Evolutionary conservation across 1,140 invertebrate species (phyloP).

Genomic region (Cryptotermes secundus): DNA sequence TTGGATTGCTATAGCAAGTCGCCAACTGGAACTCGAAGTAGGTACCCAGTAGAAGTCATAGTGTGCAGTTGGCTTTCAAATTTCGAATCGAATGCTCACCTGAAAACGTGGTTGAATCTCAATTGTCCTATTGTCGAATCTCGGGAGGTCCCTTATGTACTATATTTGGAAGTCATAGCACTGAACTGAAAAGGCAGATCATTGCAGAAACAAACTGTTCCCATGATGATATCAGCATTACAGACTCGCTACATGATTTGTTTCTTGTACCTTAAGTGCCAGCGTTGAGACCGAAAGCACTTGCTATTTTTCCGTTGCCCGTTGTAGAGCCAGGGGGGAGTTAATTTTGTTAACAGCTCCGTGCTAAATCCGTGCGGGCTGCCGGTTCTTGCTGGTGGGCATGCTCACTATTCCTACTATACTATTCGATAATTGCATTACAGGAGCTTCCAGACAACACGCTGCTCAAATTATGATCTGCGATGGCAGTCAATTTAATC

Average conservation of each 20-base stretch:
- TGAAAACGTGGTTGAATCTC: no score
- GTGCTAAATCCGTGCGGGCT: neutral
- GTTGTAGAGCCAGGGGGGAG: neutral
- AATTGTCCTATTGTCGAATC: no score
- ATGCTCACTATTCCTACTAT: neutral
- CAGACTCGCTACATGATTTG: neutral
- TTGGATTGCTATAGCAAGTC: no score
- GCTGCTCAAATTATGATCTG: slow-evolving; percentile 1
- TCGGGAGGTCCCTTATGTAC: no score
- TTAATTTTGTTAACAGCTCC: slow-evolving; percentile 6
- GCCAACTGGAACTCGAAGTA: no score
- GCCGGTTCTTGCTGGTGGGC: neutral
- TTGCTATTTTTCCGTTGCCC: neutral
- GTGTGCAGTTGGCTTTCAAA: no score
- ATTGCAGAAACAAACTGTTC: neutral
- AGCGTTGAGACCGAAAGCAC: neutral
- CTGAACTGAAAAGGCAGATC: no score
- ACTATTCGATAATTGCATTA: slow-evolving; percentile 2
- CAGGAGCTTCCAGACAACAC: neutral
- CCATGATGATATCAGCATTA: neutral
- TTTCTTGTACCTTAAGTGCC: neutral
- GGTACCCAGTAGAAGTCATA: no score
- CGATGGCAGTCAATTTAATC: neutral
- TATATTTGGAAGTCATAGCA: no score
- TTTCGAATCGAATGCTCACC: no score